Evolutionary conservation across 2,888 invertebrate genomes (phyloP).

Genomic region (Hipparchia semele): DNA sequence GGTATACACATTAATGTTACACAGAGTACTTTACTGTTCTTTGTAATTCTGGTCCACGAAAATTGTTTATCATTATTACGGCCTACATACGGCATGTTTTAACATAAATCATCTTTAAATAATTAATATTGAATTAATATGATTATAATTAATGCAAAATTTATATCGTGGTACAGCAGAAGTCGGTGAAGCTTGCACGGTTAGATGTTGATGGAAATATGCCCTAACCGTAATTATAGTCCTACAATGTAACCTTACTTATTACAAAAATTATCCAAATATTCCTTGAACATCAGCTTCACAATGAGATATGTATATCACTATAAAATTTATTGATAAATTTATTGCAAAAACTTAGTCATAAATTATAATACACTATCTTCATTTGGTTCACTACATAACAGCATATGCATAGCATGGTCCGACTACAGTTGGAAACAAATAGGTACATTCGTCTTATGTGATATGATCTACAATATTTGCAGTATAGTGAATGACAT

Average conservation of each 20-base stretch:
- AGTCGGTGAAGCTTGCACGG: conserved; percentile 25
- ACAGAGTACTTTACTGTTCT: not conserved
- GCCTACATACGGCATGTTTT: not conserved
- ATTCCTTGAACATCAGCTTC: conserved; percentile 18
- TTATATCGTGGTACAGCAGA: conserved; percentile 14
- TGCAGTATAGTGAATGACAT: conserved; percentile 7
- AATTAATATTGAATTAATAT: not conserved
- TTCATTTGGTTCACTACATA: conserved; percentile 27
- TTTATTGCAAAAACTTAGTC: conserved; percentile 30
- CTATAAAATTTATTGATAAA: conserved; percentile 29
- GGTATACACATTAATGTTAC: not conserved
- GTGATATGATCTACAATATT: conserved; percentile 22
- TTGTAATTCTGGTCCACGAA: not conserved
- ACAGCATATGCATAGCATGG: conserved; percentile 37
- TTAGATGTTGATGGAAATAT: conserved; percentile 23
- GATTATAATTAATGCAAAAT: not conserved
- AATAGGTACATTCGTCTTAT: conserved; percentile 24
- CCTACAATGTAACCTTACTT: conserved; percentile 19
- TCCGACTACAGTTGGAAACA: conserved; percentile 35
- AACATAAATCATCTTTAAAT: not conserved
- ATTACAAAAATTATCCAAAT: conserved; percentile 19
- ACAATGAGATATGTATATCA: conserved; percentile 29
- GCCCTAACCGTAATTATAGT: conserved; percentile 10
- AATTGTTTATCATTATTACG: not conserved
- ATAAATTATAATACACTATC: conserved; percentile 30